phyloP scores from a whole-genome alignment of 1,140 invertebrate species.

The Drosophila littoralis region DNA sequence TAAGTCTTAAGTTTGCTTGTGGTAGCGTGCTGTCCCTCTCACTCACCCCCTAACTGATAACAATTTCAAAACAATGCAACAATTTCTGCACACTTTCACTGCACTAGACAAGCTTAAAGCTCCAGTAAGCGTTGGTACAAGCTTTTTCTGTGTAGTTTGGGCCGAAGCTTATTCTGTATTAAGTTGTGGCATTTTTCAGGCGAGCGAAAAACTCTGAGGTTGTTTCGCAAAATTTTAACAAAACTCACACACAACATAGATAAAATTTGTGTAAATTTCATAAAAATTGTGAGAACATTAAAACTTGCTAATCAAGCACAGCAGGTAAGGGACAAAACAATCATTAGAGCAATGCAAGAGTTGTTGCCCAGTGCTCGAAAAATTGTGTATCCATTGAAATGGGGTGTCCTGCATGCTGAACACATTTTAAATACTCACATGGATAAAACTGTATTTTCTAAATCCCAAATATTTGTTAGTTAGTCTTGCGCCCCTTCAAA shows the following conservation, averaged over 20 bases:
- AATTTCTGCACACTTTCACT: constrained; percentile 78
- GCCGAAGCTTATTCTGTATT: constrained; percentile 61
- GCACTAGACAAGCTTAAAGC: constrained; percentile 57
- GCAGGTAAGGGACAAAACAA: constrained; percentile 41
- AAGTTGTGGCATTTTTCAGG: constrained; percentile 75
- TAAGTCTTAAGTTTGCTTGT: constrained; percentile 4
- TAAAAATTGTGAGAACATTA: constrained; percentile 8
- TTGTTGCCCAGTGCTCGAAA: constrained; percentile 50
- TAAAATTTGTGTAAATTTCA: background rate
- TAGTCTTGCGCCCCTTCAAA: background rate
- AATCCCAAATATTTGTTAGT: no score
- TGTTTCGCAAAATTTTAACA: constrained; percentile 26
- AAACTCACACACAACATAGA: background rate
- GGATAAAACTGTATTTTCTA: background rate
- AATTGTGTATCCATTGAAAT: constrained; percentile 70
- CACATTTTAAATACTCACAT: background rate
- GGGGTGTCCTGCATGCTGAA: background rate
- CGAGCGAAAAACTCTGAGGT: constrained; percentile 55
- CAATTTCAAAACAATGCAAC: constrained; percentile 69
- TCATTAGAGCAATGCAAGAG: constrained; percentile 10
- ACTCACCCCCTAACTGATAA: constrained; percentile 12
- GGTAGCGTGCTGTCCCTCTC: constrained; percentile 4
- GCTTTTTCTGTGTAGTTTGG: constrained; percentile 41
- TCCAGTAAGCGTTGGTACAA: constrained; percentile 29
- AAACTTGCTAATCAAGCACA: background rate